phyloP scores from a whole-genome alignment of 2,797 vertebrate species.

The Microcaecilia unicolor region DNA sequence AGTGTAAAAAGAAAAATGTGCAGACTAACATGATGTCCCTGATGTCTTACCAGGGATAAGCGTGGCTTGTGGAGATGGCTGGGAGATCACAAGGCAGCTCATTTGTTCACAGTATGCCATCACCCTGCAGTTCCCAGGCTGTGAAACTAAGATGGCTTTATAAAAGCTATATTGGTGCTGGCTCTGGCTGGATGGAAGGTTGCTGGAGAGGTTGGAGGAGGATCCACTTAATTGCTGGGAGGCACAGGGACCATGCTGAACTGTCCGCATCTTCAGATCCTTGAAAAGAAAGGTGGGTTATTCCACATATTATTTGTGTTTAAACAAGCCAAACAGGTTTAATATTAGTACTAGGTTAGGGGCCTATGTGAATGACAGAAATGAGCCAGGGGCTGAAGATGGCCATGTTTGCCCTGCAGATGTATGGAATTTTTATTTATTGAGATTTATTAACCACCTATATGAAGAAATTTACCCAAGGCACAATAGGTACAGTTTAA shows the following conservation, averaged over 20 bases:
- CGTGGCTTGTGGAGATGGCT: conserved; percentile 78
- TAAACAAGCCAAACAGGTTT: too few species aligned
- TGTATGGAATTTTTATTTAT: too few species aligned
- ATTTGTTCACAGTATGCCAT: conserved; percentile 73
- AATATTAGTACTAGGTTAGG: background rate
- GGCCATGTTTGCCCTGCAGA: too few species aligned
- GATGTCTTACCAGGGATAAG: conserved; percentile 81
- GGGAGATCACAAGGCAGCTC: conserved; percentile 81
- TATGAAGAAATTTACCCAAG: too few species aligned
- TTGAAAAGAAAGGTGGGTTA: conserved; percentile 27
- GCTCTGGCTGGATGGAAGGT: conserved; percentile 48
- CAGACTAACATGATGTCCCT: too few species aligned
- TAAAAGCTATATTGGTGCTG: conserved; percentile 67
- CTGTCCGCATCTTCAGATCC: conserved; percentile 71
- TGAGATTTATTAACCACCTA: too few species aligned
- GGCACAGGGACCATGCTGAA: conserved; percentile 38
- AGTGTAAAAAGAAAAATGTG: too few species aligned
- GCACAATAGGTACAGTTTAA: too few species aligned
- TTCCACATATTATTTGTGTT: too few species aligned
- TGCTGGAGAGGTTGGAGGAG: background rate
- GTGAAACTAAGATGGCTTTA: conserved; percentile 74
- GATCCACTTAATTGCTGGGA: conserved; percentile 29
- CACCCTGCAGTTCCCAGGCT: conserved; percentile 75
- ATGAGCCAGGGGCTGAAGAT: rapidly evolving
- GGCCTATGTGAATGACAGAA: background rate